Conservation (phyloP, 2,113 vertebrate species). For the Polypterus bichir region DNA sequence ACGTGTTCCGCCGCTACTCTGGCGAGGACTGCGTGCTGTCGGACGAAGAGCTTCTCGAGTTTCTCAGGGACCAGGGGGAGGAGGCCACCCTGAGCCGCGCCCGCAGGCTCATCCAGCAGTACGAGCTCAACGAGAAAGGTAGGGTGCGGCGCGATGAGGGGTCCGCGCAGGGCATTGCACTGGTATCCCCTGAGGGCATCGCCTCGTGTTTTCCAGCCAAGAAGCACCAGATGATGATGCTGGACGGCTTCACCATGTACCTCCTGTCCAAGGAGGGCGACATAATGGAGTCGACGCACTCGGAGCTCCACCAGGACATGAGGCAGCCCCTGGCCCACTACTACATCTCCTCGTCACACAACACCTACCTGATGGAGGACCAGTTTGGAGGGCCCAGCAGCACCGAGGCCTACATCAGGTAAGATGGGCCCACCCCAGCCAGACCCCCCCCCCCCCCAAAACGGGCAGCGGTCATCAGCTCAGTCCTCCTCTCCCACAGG, state of each 20-base stretch:
- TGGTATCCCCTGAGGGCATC: too few species aligned
- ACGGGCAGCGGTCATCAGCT: background rate
- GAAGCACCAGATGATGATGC: constrained; percentile 73
- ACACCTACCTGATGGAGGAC: constrained; percentile 85
- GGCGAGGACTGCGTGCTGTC: constrained; percentile 68
- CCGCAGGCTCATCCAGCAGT: constrained; percentile 51
- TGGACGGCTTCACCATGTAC: constrained; percentile 91
- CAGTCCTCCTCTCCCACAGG: constrained; percentile 33
- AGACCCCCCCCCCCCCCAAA: constrained; percentile 1
- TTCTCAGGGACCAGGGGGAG: constrained; percentile 81
- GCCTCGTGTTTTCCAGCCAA: constrained; percentile 46
- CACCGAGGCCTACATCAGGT: constrained; percentile 89
- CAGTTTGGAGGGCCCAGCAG: constrained; percentile 83
- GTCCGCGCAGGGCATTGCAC: background rate
- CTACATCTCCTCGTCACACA: constrained; percentile 92
- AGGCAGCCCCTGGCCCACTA: constrained; percentile 73
- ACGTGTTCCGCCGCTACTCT: constrained; percentile 67
- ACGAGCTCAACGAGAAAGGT: constrained; percentile 85
- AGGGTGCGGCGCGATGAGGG: background rate
- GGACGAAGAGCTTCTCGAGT: constrained; percentile 68
- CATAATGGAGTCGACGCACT: constrained; percentile 63
- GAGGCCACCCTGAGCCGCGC: constrained; percentile 55
- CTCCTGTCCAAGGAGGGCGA: constrained; percentile 74
- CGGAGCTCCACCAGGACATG: constrained; percentile 77
- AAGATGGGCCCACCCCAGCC: background rate